Base-by-base conservation (phyloP, 1,140 invertebrate genomes). In the Penaeus japonicus region DNA sequence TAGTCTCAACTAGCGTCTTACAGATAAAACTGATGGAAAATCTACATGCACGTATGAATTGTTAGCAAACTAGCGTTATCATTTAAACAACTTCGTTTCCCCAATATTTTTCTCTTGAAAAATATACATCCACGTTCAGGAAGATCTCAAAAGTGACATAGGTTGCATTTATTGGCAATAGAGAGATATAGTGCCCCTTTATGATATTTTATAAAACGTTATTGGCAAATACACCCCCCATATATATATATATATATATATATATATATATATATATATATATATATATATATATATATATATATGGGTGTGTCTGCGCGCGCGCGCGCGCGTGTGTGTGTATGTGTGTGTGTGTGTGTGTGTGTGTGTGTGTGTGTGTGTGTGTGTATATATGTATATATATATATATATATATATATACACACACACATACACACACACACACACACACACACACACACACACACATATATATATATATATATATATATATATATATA, bases 231-330 rank as follows among this genome's bases (percentile, higher is more conserved):
- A 70, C 30, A 70, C n/a, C n/a, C n/a, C n/a, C n/a, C 30, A 70
- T n/a, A 70, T 70, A 70, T 70, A 70, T 70, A 70, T n/a, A 70
- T n/a, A 70, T 70, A 70, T 70, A 70, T 70, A 70, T n/a, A 70
- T 5, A 70, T 70, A n/a, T 20, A 70, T 70, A 20, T n/a, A n/a
- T 5, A 70, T 70, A 27, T 70, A 70, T 70, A 24, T 70, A 24
- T 4, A 17, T 70, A 70, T 70, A 24, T 70, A 70, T 70, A 70
- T 1, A 70, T 70, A 70, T 70, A 70, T 3, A 17, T 27, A 22
- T 27, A 70, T 70, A 70, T 70, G n/a, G 17, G n/a, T 70, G n/a
- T 70, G n/a, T 70, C 22, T 70, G n/a, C n/a, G n/a, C n/a, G n/a
- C n/a, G 27, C n/a, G n/a, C n/a, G n/a, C n/a, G n/a, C n/a, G n/a